These are phyloP conservation scores for Campopleginae sp. DNA, from an alignment of 2,888 invertebrate species.

Conservation along the genomic window DNA sequence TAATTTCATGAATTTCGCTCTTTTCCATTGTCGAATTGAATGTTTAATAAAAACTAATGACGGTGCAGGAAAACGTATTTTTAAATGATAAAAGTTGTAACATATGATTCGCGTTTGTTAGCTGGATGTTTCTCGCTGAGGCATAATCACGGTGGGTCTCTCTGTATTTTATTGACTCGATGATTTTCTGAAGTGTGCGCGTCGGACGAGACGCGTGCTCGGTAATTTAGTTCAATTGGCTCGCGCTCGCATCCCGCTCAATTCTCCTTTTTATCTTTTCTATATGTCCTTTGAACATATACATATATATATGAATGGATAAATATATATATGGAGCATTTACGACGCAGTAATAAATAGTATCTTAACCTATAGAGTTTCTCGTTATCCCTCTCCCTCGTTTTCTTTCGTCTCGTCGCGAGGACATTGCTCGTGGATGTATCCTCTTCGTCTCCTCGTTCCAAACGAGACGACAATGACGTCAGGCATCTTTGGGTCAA, in stretches of 20 bases:
- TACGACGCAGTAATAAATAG: conserved; percentile 33
- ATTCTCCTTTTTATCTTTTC: conserved; percentile 70
- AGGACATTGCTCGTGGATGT: conserved; percentile 35
- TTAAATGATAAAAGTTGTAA: not conserved
- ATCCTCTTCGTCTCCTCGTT: conserved; percentile 10
- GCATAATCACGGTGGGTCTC: conserved; percentile 55
- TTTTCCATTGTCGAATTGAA: not conserved
- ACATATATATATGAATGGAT: conserved; percentile 10
- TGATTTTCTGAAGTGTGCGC: conserved; percentile 73
- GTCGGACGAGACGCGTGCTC: conserved; percentile 72
- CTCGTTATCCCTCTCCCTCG: not conserved
- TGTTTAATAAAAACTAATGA: not conserved
- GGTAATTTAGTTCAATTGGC: conserved; percentile 78
- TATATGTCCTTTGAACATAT: conserved; percentile 47
- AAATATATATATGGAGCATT: conserved; percentile 25
- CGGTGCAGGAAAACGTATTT: not conserved
- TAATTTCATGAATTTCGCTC: not conserved
- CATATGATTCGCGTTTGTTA: not conserved
- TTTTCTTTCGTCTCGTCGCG: conserved; percentile 23
- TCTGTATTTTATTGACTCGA: conserved; percentile 69
- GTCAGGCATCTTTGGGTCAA: conserved; percentile 76
- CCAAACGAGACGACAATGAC: conserved; percentile 69
- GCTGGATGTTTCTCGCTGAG: conserved; percentile 8
- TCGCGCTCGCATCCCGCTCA: conserved; percentile 77
- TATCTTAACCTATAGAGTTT: conserved; percentile 8